Conservation (phyloP, 35 echinoderm and acorn worm genomes). For the Chiridota heheva region DNA sequence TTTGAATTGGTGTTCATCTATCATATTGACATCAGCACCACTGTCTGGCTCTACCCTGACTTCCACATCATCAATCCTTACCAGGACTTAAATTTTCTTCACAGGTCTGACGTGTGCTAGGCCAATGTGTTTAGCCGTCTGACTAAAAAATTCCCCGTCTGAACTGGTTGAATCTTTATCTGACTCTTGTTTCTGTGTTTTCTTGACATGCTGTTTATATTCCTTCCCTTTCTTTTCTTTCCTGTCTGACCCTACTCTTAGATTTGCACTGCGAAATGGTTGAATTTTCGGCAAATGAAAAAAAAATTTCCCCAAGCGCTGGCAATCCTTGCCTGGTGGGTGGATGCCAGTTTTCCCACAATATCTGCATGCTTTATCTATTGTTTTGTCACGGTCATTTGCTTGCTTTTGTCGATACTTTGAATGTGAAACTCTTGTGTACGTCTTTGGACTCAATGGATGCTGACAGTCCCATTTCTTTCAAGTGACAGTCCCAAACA, state of each 20-base stretch:
- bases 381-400: too few species aligned
- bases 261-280: too few species aligned
- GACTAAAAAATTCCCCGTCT: slow-evolving; percentile 33
- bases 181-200: slow-evolving; percentile 5
- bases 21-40: slow-evolving; percentile 58
- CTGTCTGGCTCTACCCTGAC: too few species aligned
- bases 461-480: background rate
- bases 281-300: too few species aligned
- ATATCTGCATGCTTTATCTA: too few species aligned
- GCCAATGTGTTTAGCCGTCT: slow-evolving; percentile 33
- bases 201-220: slow-evolving; percentile 45
- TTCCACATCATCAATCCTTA: too few species aligned
- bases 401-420: too few species aligned
- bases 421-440: slow-evolving; percentile 1
- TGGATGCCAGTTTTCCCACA: too few species aligned
- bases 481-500: slow-evolving; percentile 29
- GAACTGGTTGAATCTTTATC: slow-evolving; percentile 20
- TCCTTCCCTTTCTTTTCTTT: too few species aligned
- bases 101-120: too few species aligned
- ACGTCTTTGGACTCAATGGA: background rate
- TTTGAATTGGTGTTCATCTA: slow-evolving; percentile 58
- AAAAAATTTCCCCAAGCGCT: too few species aligned
- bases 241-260: too few species aligned
- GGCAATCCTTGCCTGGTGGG: slow-evolving; percentile 35
- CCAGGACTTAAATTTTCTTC: background rate